Evolutionary conservation across 1,140 invertebrate species (phyloP), one percentile per base, ranked within the genome.

Genomic region (Papilio polyxenes): DNA sequence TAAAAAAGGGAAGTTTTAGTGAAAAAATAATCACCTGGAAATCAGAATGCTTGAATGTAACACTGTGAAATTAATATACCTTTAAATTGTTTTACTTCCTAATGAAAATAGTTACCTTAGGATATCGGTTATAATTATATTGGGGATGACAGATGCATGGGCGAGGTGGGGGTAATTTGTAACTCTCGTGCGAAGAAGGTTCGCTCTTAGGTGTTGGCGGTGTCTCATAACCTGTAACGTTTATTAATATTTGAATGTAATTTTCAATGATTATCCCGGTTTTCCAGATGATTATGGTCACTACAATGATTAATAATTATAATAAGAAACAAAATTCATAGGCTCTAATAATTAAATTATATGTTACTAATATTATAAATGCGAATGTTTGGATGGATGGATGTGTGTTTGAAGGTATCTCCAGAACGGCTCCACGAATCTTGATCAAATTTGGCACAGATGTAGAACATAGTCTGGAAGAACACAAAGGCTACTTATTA

Each of bases 91-190:
- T 17, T 56, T 56, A 56, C 5, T 56, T 56, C 5, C 48, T 75
- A 51, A 20, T 23, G 31, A 51, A 79, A 37, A 79, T 5, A 20
- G 20, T 83, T 87, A 92, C 92, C 92, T 93, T 92, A 40, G 89
- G 83, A 87, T 93, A 93, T 83, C 92, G 83, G 75, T 94, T 93
- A 82, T 91, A 94, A 15, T 85, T 59, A 75, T 79, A 87, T 81
- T 91, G 88, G 6, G 91, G 91, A 77, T 90, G 89, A 83, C 92
- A 93, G 20, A 84, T 80, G 80, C 92, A 93, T 0, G 91, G 91
- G 13, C 85, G 83, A 7, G 85, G 90, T 13, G 88, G 89, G 0
- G 92, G 89, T 48, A 84, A 84, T 83, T 87, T 91, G 83, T 92
- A 91, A 62, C 91, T 93, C 82, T 91, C 89, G 40, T 92, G 89